Evolutionary conservation across 2,888 invertebrate genomes (phyloP), one percentile per base, ranked within the genome.

Genomic region (Slavum lentiscoides): DNA sequence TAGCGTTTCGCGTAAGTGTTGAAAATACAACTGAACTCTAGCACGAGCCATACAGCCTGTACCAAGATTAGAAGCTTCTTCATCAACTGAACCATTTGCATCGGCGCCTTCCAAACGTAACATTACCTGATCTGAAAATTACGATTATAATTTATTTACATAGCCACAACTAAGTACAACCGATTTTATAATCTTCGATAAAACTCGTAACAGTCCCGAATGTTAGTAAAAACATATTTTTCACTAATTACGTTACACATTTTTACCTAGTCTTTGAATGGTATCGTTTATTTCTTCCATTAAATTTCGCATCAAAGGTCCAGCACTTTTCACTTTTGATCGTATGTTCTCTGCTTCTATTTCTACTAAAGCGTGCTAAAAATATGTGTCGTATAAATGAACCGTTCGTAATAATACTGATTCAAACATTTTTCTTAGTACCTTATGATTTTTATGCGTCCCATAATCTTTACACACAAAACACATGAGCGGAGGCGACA

Each of bases 401-500:
- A 66, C 4, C 6, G 17, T 67, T 73, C 49, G 66, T 39, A 39
- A 39, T 64, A 74, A n/a, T 53, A 49, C 6, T 3, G 30, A 13
- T 30, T 6, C 53, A 21, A 13, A 6, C 15, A 21, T 0, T 64
- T 59, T 53, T 37, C 7, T 43, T n/a, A 84, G 75, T 85, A 89
- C 89, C 87, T 88, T 88, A 84, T 89, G 89, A 81, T 87, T 87
- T 83, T 88, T 88, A 84, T 90, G 89, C 58, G 88, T 85, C 2
- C 89, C 89, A 84, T 89, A 90, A 84, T 90, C 89, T 84, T 89
- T 89, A 85, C 89, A 90, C 49, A 90, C 87, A 84, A 89, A 89
- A 83, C 90, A 90, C 89, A 89, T 89, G 49, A 90, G 85, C n/a
- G 88, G 88, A 39, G 86, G 85, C 53, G 82, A 82, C 11, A 83